These are phyloP conservation scores for Melozone crissalis DNA, from an alignment of 2,113 vertebrate species.

Conservation along the genomic window DNA sequence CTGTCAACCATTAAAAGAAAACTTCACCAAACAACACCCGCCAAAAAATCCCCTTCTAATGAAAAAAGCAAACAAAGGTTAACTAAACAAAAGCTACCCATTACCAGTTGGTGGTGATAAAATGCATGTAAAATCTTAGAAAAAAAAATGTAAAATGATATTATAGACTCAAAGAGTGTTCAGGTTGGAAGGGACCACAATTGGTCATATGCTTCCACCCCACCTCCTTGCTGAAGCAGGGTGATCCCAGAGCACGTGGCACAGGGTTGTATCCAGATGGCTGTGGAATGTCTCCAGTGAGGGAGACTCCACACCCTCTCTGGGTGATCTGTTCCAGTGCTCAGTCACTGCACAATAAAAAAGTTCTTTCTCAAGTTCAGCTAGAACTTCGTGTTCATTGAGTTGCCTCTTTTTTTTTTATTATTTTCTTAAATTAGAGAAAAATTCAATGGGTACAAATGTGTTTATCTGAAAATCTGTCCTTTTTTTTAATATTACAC, in stretches of 20 bases:
- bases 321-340: not conserved
- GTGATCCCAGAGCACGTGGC: too few species aligned
- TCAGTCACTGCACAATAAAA: not conserved
- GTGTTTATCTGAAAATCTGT: not conserved
- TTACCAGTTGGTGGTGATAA: not conserved
- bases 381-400: not conserved
- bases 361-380: not conserved
- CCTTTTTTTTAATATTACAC: not conserved
- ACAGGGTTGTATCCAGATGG: not conserved
- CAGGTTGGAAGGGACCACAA: not conserved
- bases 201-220: not conserved
- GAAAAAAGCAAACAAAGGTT: not conserved
- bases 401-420: not conserved
- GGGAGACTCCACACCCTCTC: not conserved
- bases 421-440: not conserved
- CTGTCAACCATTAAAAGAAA: not conserved
- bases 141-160: not conserved
- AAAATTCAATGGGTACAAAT: not conserved
- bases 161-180: not conserved
- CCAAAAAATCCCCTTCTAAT: not conserved
- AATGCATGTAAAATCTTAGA: not conserved
- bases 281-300: fast-evolving
- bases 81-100: not conserved
- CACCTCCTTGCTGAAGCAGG: not conserved
- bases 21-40: fast-evolving